Base-by-base conservation (phyloP, 1,140 invertebrate species). In the Rhysida immarginata region DNA sequence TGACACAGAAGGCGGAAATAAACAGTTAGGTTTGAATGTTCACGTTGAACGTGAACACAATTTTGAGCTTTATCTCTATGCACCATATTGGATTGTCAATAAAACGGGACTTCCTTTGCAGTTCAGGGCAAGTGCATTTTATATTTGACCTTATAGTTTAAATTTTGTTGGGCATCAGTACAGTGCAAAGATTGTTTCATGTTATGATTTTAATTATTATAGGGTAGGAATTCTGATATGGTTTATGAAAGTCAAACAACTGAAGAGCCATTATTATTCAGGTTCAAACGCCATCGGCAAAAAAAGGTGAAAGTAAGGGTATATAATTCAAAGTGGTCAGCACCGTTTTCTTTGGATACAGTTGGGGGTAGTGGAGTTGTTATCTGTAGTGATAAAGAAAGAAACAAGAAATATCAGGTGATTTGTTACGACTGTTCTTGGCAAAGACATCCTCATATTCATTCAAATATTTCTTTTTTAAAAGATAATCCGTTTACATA, bases 21-120 rank as follows among this genome's bases (percentile, higher is more conserved):
- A 82, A 63, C 67, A 82, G 60, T 72, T 85, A 56, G 72, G 78
- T 27, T 66, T 87, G 3, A 80, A 78, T 60, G 75, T 85, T 16
- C 78, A 81, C 64, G 68, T 83, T 13, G 76, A 78, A 21, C 72
- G 77, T 53, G 71, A 71, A n/a, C 74, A 73, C 55, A 77, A 75
- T 57, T 77, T 77, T 66, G 75, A 81, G 53, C 65, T 88, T 29
- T 78, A 80, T 57, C 69, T 94, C 41, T 85, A 85, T 66, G 78
- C 84, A 14, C 86, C 87, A 1, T 91, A 90, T 69, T 94, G 90
- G 90, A 81, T 93, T 65, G 79, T 92, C 43, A 94, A 94, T 69
- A 90, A 91, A 69, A 89, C 88, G 3, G 81, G 79, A 21, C 71
- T 87, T 58, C 78, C 82, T 18, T 67, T 93, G 53, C 81, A 85